These are phyloP conservation scores for Papilio xuthus DNA, from an alignment of 1,140 invertebrate genomes.

Conservation along the genomic window DNA sequence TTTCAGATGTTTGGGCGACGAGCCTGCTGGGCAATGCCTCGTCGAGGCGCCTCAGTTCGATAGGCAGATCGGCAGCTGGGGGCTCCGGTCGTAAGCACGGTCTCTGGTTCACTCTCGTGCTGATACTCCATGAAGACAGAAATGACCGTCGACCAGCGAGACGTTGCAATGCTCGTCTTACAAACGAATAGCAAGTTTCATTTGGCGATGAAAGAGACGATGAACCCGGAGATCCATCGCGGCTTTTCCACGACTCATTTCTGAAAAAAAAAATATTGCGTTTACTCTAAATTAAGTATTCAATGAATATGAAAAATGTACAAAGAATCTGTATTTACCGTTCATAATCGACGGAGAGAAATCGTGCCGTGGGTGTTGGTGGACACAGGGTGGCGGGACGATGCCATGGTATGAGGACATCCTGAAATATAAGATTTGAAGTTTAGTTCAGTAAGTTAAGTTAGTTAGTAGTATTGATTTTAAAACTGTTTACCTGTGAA, in stretches of 20 bases:
- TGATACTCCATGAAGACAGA: constrained; percentile 88
- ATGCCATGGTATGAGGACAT: constrained; percentile 98
- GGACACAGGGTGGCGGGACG: constrained; percentile 85
- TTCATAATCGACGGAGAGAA: constrained; percentile 74
- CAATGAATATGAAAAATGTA: not conserved
- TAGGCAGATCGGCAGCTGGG: constrained; percentile 86
- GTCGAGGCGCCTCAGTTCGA: constrained; percentile 93
- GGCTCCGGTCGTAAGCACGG: constrained; percentile 81
- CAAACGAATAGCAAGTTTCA: constrained; percentile 97
- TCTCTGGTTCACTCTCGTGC: constrained; percentile 80
- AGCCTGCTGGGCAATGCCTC: constrained; percentile 83
- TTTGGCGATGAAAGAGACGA: constrained; percentile 94
- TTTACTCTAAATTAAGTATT: not conserved
- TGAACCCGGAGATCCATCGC: constrained; percentile 87
- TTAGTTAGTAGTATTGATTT: not conserved
- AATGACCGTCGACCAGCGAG: constrained; percentile 92
- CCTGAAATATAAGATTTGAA: constrained; percentile 83
- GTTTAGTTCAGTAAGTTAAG: not conserved
- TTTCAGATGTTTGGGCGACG: constrained; percentile 80
- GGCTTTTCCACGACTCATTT: constrained; percentile 73
- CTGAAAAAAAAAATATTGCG: constrained; percentile 47
- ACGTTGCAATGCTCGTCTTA: constrained; percentile 93
- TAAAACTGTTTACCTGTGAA: constrained; percentile 80
- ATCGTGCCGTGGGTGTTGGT: constrained; percentile 85
- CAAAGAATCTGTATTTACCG: constrained; percentile 58